Evolutionary conservation across 2,113 vertebrate species (phyloP).

Genomic region (Corythaixoides concolor): DNA sequence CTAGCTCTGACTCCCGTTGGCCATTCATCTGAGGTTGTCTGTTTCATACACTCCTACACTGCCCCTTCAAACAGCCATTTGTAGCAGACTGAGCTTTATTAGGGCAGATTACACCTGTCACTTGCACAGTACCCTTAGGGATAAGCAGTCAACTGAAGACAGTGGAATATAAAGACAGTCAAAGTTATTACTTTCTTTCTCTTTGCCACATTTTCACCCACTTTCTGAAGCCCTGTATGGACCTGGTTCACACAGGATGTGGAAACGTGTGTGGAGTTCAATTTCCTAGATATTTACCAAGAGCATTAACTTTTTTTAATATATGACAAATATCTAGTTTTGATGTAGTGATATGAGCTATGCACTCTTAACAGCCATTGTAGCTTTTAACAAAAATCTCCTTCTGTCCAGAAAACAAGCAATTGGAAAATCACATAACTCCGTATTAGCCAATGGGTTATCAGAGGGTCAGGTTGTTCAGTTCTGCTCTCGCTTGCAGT

Average conservation of each 20-base stretch:
- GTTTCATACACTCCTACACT: background rate
- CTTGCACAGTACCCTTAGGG: background rate
- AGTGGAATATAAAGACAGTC: background rate
- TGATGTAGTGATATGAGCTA: background rate
- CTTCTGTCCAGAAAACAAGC: background rate
- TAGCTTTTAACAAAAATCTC: background rate
- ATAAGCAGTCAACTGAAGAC: background rate
- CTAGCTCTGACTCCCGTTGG: background rate
- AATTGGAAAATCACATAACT: background rate
- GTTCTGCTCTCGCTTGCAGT: background rate
- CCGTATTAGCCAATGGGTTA: background rate
- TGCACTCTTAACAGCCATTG: background rate
- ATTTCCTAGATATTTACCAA: background rate
- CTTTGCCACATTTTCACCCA: background rate
- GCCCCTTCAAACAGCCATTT: background rate
- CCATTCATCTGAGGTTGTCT: background rate
- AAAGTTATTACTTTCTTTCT: background rate
- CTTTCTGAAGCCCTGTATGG: background rate
- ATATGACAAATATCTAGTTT: background rate
- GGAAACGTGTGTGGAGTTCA: background rate
- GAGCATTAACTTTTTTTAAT: background rate
- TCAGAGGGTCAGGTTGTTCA: background rate
- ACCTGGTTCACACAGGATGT: background rate
- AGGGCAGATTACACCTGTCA: background rate
- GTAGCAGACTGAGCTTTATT: background rate